Conservation (phyloP, 2,888 invertebrate species). For the Allophyes oxyacanthae region DNA sequence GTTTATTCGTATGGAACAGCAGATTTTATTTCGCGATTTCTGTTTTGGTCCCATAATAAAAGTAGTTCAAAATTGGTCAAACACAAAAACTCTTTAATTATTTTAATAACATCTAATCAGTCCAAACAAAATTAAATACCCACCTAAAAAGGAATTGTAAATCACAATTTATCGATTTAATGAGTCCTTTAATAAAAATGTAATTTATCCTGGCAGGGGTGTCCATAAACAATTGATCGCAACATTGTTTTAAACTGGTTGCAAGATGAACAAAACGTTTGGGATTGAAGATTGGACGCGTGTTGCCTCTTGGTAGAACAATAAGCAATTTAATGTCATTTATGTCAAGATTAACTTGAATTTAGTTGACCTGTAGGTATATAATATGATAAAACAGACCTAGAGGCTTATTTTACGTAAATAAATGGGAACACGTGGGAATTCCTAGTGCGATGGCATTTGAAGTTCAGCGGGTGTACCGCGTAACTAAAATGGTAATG, state of each 20-base stretch:
- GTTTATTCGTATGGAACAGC: too few relatives aligned
- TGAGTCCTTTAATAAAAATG: conserved; percentile 36
- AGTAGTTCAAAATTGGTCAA: too few relatives aligned
- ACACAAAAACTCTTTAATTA: too few relatives aligned
- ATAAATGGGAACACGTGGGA: too few relatives aligned
- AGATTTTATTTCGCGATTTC: too few relatives aligned
- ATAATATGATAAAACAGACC: background rate
- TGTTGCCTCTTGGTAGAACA: conserved; percentile 38
- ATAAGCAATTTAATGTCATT: too few relatives aligned
- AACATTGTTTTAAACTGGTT: conserved; percentile 40
- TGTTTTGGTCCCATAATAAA: too few relatives aligned
- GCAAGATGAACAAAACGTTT: conserved; percentile 7
- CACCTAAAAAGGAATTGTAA: conserved; percentile 24
- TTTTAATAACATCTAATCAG: too few relatives aligned
- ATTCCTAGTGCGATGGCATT: too few relatives aligned
- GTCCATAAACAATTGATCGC: conserved; percentile 38
- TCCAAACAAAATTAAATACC: too few relatives aligned
- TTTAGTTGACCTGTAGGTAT: conserved; percentile 10
- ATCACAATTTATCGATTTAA: conserved; percentile 41
- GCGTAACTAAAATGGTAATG: too few relatives aligned
- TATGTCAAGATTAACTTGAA: conserved; percentile 34
- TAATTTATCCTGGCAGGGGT: conserved; percentile 29
- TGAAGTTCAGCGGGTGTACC: too few relatives aligned
- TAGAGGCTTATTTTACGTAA: background rate
- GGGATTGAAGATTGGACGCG: conserved; percentile 18